phyloP scores from a whole-genome alignment of 2,888 invertebrate species.

The Hybos culiciformis region DNA sequence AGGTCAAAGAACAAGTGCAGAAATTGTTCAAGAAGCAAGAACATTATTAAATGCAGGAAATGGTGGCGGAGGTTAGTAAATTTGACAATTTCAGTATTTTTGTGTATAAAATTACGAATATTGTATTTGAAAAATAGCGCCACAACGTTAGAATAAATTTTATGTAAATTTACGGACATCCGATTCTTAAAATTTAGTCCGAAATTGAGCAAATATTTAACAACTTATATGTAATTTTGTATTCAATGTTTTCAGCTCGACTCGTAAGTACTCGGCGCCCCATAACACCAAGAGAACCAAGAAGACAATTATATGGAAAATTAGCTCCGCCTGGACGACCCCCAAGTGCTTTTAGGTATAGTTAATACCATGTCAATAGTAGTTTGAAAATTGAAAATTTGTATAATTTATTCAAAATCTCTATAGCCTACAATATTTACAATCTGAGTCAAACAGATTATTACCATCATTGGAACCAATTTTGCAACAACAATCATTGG shows the following conservation, averaged over 20 bases:
- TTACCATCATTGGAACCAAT: constrained; percentile 32
- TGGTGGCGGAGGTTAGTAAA: constrained; percentile 6
- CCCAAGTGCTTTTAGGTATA: constrained; percentile 63
- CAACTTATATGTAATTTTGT: too few species aligned
- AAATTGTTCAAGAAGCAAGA: constrained; percentile 66
- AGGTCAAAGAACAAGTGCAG: constrained; percentile 58
- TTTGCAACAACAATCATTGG: constrained; percentile 1
- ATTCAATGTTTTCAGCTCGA: constrained; percentile 20
- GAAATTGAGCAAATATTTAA: too few species aligned
- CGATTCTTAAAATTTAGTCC: too few species aligned
- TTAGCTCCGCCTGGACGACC: constrained; percentile 44
- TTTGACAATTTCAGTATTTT: too few species aligned
- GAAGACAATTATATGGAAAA: constrained; percentile 60
- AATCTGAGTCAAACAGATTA: constrained; percentile 37
- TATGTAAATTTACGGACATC: too few species aligned
- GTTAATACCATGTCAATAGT: too few species aligned
- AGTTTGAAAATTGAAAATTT: too few species aligned
- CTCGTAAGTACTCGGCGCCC: constrained; percentile 66
- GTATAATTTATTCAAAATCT: constrained; percentile 6
- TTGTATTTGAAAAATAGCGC: too few species aligned
- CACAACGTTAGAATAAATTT: too few species aligned
- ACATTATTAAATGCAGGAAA: constrained; percentile 38
- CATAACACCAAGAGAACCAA: constrained; percentile 69
- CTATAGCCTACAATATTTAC: constrained; percentile 49
- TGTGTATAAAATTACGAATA: background rate